phyloP scores from a whole-genome alignment of 2,888 invertebrate genomes.

The Cheilosia variabilis region DNA sequence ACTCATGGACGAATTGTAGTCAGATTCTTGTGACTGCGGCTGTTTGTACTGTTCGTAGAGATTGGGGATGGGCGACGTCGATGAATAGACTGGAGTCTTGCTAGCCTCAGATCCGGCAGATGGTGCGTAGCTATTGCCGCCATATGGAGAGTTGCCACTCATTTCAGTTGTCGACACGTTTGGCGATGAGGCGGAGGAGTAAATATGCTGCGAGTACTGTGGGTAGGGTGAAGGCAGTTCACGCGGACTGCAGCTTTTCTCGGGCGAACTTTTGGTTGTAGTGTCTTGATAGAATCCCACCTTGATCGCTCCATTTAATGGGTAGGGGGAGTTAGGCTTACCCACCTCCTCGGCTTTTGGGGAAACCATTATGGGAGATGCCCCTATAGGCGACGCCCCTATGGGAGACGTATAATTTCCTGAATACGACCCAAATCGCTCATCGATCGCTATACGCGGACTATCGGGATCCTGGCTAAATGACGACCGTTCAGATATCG shows the following conservation, averaged over 20 bases:
- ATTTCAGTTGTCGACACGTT: conserved; percentile 84
- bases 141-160: conserved; percentile 82
- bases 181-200: conserved; percentile 86
- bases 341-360: conserved; percentile 88
- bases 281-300: conserved; percentile 96
- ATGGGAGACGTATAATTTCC: conserved; percentile 90
- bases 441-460: conserved; percentile 87
- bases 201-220: conserved; percentile 86
- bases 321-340: conserved; percentile 87
- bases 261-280: conserved; percentile 92
- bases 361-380: conserved; percentile 89
- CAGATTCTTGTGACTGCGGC: conserved; percentile 84
- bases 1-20: conserved; percentile 85
- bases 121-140: conserved; percentile 82
- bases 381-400: conserved; percentile 85
- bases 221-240: conserved; percentile 87
- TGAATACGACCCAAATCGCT: conserved; percentile 86
- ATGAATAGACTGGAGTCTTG: conserved; percentile 82
- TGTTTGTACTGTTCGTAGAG: conserved; percentile 86
- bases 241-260: conserved; percentile 92
- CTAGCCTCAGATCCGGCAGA: conserved; percentile 81
- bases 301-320: conserved; percentile 92
- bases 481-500: conserved; percentile 90
- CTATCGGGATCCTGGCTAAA: conserved; percentile 91
- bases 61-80: conserved; percentile 82